phyloP scores from a whole-genome alignment of 2,797 vertebrate genomes.

The Todus mexicanus region DNA sequence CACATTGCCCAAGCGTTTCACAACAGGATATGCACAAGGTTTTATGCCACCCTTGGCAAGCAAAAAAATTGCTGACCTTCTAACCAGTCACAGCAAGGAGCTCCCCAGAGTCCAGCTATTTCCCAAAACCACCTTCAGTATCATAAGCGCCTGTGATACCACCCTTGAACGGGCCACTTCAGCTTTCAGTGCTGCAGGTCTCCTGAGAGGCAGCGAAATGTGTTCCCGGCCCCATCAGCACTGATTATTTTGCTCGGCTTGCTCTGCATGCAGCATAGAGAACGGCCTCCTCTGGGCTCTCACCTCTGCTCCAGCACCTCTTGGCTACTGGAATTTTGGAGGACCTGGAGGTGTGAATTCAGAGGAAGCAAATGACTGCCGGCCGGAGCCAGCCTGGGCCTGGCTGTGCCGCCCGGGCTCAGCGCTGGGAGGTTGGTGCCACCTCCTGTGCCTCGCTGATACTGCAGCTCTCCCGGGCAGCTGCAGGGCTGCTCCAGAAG shows the following conservation, averaged over 20 bases:
- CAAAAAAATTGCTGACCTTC: neutral
- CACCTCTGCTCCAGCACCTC: neutral
- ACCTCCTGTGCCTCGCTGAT: neutral
- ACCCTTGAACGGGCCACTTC: neutral
- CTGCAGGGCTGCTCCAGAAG: neutral
- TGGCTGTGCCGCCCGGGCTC: too few relatives aligned
- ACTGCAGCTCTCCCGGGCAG: neutral
- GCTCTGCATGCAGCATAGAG: rapidly evolving
- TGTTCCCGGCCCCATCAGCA: neutral
- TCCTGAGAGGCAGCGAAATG: neutral
- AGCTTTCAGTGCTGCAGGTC: neutral
- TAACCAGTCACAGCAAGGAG: neutral
- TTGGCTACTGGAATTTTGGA: rapidly evolving
- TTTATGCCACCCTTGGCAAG: neutral
- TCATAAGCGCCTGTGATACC: neutral
- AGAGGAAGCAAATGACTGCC: neutral
- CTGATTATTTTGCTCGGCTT: rapidly evolving
- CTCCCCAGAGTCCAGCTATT: neutral
- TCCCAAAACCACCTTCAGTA: neutral
- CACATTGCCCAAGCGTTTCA: neutral
- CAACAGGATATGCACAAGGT: neutral
- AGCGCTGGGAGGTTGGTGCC: neutral
- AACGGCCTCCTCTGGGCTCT: neutral
- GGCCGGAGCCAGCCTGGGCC: neutral
- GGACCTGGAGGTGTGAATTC: neutral